Evolutionary conservation across 2,888 invertebrate species (phyloP), one percentile per base, ranked within the genome.

Genomic region (Hylaea fasciaria): DNA sequence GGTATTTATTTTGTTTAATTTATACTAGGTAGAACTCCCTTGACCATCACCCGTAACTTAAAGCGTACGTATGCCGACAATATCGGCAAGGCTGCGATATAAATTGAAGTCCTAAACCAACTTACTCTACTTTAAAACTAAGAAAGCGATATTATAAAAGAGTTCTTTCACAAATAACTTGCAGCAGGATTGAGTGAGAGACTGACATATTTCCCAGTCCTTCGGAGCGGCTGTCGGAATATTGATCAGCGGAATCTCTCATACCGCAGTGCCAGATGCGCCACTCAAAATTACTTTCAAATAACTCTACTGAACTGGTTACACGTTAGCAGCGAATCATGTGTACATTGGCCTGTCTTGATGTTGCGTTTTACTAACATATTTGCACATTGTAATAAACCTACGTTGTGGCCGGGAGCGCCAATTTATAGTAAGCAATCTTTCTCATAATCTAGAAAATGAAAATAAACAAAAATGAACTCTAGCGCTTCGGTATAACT

Each of bases 171-270:
- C 80, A 82, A 85, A 84, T 85, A 84, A 81, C 78, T 80, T 78
- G 78, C 82, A 82, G 73, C 73, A 72, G 72, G 78, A 87, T 87
- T 86, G 89, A 87, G 82, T 85, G 81, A 87, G 85, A 84, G 85
- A 87, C 86, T 88, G 89, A 85, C 88, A 90, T 87, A 89, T 89
- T 89, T 88, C 86, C 82, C 83, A 86, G 85, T 87, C 90, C 87
- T 86, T 87, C 83, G 83, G 68, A 70, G 81, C 81, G 83, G 85
- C 86, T 89, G 82, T 77, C 83, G 82, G 91, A 91, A 91, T 91
- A 91, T 91, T 91, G 91, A 91, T 90, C 89, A 91, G 86, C 76
- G 73, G 82, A 89, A 89, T 89, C 82, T 85, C 86, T 89, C 87
- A 89, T 84, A 84, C 87, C 90, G 86, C 85, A 86, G 72, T 77